Base-by-base conservation (phyloP, 2,797 vertebrate genomes). In the Megaceryle alcyon region DNA sequence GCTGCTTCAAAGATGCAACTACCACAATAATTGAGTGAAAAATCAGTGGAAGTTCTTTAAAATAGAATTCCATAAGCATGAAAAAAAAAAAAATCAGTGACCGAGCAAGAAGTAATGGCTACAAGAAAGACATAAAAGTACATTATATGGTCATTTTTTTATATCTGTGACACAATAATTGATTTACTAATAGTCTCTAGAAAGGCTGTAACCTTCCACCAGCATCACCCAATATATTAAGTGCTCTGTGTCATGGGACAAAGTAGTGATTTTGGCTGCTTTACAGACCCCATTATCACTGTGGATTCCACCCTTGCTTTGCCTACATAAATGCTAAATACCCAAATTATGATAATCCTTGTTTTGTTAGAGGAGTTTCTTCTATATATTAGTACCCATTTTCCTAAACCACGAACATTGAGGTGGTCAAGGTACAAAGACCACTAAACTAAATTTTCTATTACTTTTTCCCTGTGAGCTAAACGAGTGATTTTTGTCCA, bases 51-150 rank as follows among this genome's bases (percentile, higher is more conserved):
- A 54, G 54, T 48, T 78, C 82, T 80, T 86, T 71, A 75, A 91
- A 95, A 86, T 41, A 83, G 76, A 77, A 77, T 95, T 88, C 69
- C 66, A 70, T 80, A 88, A 85, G 33, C 29, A 68, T 48, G 44
- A 46, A 35, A 53, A 46, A n/a, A 64, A n/a, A 33, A 33, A 23
- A 43, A 41, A 41, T 23, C n/a, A 75, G 28, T 0, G 1, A 20
- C 14, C 35, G 25, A 72, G 21, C 14, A 41, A 76, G 78, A 93
- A 26, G 20, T 12, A 68, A 92, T 70, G 57, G 53, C 76, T 90
- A 13, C n/a, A 72, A 77, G 46, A 75, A 46, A 78, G 63, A 48
- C 23, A 65, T 49, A 83, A 69, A 41, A 41, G 31, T 16, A 7
- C 9, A 22, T 59, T 54, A 51, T 23, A 23, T 23, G 29, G 49